phyloP scores from a whole-genome alignment of 2,888 invertebrate species.

The Cetonia aurata region DNA sequence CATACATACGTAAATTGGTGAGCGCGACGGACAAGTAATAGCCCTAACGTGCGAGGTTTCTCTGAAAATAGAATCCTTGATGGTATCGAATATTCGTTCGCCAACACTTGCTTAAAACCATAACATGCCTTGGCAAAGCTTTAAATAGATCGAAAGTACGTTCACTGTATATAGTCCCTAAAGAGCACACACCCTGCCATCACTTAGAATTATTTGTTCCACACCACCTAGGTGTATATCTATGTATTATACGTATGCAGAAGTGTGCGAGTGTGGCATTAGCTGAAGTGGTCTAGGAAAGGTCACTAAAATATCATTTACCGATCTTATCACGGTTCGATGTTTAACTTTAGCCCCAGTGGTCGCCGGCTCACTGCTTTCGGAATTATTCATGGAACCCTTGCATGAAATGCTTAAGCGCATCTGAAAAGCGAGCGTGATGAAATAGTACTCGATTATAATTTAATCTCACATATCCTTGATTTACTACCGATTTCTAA shows the following conservation, averaged over 20 bases:
- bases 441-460: no score
- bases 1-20: no score
- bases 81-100: slow-evolving; percentile 18
- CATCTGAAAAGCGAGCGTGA: slow-evolving; percentile 1
- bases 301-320: slow-evolving; percentile 50
- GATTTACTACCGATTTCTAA: no score
- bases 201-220: slow-evolving; percentile 23
- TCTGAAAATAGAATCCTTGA: slow-evolving; percentile 28
- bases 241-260: no score
- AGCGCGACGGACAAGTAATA: background rate
- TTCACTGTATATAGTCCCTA: slow-evolving; percentile 26
- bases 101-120: background rate
- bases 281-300: slow-evolving; percentile 45
- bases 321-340: slow-evolving; percentile 47
- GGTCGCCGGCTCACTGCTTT: slow-evolving; percentile 15
- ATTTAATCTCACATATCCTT: no score
- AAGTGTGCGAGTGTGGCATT: slow-evolving; percentile 34
- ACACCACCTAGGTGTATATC: slow-evolving; percentile 15
- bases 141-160: slow-evolving; percentile 29
- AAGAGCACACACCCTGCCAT: slow-evolving; percentile 33
- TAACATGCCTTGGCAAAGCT: slow-evolving; percentile 12
- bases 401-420: slow-evolving; percentile 22
- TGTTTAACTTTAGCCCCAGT: slow-evolving; percentile 35
- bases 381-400: slow-evolving; percentile 26
- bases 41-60: background rate